Percentiles rank a stretch among this genome's conserved stretches.
phyloP scores from a whole-genome alignment of 2,888 invertebrate genomes.

The Myathropa florea region DNA sequence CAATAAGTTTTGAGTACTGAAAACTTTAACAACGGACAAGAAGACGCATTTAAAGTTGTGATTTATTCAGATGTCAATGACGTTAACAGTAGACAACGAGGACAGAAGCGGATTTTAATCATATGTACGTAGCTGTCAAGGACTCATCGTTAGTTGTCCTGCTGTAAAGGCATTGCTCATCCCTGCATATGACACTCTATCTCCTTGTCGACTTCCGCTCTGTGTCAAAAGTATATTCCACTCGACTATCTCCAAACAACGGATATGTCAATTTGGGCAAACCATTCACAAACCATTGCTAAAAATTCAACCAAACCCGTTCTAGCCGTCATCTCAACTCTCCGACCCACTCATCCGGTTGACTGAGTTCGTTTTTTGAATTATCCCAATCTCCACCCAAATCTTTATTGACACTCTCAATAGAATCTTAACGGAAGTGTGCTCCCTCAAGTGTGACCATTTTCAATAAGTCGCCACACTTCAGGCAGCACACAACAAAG shows the following conservation, averaged over 20 bases:
- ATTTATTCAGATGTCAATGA: too few relatives aligned
- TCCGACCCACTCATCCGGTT: not conserved
- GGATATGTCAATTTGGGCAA: not conserved
- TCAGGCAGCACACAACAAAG: not conserved
- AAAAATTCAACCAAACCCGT: too few relatives aligned
- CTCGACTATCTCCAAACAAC: not conserved
- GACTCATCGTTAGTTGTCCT: too few relatives aligned
- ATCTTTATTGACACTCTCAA: not conserved
- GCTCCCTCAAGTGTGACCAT: constrained; percentile 19
- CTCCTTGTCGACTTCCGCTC: not conserved
- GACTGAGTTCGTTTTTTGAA: not conserved
- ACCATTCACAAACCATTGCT: not conserved
- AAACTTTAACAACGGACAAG: not conserved
- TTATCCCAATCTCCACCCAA: not conserved
- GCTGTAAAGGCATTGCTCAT: too few relatives aligned
- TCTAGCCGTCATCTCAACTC: not conserved
- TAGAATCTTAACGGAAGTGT: not conserved
- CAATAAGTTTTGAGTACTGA: too few relatives aligned
- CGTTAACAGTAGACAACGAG: too few relatives aligned
- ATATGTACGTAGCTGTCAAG: too few relatives aligned
- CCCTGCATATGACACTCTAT: too few relatives aligned
- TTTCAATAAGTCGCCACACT: constrained; percentile 38
- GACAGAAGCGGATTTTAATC: too few relatives aligned
- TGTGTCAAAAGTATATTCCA: not conserved
- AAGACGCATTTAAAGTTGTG: too few relatives aligned